phyloP scores from a whole-genome alignment of 92 coral and sea anemone species.

The Palythoa heliodiscus region DNA sequence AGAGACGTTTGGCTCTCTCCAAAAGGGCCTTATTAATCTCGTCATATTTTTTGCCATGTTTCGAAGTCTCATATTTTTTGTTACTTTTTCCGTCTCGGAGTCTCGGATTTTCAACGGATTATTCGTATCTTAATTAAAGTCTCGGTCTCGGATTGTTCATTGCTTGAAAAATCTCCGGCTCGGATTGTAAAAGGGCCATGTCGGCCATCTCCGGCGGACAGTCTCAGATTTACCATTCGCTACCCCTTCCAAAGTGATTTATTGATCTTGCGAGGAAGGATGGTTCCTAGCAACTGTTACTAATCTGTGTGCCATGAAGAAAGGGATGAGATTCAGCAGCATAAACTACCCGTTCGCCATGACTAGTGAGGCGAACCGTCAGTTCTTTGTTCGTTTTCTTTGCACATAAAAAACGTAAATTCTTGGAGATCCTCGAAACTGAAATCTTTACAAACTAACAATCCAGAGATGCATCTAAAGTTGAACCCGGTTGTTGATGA shows the following conservation, averaged over 20 bases:
- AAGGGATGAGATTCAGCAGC: neutral
- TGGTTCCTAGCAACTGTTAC: neutral
- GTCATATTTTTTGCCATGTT: no score
- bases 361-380: neutral
- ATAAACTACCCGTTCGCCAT: neutral
- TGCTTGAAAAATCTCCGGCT: no score
- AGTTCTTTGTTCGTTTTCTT: neutral
- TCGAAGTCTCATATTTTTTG: no score
- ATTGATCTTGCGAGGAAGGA: slow-evolving; percentile 15
- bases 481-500: slow-evolving; percentile 4
- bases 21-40: no score
- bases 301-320: neutral
- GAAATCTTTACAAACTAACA: slow-evolving; percentile 13
- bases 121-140: no score
- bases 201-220: no score
- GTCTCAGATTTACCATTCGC: no score
- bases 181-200: no score
- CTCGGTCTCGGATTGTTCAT: no score
- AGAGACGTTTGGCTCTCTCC: slow-evolving; percentile 1
- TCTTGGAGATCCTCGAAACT: neutral
- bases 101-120: no score
- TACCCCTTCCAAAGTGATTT: no score
- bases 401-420: slow-evolving; percentile 1
- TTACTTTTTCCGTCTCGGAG: no score
- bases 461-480: slow-evolving; percentile 9